Conservation (phyloP, 2,113 vertebrate species). For the Elaphurus davidianus region DNA sequence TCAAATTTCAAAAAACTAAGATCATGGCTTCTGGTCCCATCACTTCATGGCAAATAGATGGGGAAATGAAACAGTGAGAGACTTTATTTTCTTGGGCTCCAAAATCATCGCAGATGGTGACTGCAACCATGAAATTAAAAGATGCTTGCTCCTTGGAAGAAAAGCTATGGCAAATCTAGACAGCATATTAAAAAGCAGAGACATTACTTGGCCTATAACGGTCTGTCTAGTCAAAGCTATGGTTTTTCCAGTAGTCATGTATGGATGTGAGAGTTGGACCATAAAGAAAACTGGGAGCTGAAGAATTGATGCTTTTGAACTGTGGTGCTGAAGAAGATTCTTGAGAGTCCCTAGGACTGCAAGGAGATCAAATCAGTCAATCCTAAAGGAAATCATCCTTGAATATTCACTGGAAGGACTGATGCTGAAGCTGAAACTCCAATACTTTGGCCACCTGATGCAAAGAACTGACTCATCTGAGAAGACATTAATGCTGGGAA, state of each 20-base stretch:
- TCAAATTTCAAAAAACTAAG: background rate
- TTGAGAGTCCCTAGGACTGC: background rate
- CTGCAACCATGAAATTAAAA: background rate
- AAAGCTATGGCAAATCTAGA: background rate
- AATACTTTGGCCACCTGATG: background rate
- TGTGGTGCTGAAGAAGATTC: background rate
- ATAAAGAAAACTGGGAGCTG: fast-evolving
- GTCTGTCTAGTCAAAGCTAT: background rate
- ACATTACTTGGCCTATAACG: background rate
- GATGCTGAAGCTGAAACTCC: background rate
- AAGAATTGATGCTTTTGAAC: background rate
- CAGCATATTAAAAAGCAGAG: background rate
- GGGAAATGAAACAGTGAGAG: background rate
- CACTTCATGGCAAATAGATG: background rate
- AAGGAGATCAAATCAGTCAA: background rate
- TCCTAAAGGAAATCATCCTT: background rate
- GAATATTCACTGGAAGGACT: background rate
- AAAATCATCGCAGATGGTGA: background rate
- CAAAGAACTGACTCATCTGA: background rate
- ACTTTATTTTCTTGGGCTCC: background rate
- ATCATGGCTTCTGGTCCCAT: background rate
- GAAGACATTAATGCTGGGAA: too few species aligned
- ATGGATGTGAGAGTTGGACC: background rate
- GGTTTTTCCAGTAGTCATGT: background rate
- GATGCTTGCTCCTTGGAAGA: background rate